These are phyloP conservation scores for Cantharis rufa DNA, from an alignment of 2,888 invertebrate genomes.

Conservation along the genomic window DNA sequence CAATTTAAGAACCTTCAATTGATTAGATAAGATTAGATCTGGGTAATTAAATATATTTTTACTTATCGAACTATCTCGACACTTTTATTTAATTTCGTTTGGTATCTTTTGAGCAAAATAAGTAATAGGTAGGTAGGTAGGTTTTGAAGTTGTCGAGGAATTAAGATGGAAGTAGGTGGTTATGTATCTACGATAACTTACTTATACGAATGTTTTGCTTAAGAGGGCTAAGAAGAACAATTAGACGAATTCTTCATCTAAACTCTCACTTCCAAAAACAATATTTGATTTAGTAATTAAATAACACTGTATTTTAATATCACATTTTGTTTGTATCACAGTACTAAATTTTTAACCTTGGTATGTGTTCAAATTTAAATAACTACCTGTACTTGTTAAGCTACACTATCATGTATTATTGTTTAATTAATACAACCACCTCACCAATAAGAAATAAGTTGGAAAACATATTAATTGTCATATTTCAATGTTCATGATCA, in stretches of 20 bases:
- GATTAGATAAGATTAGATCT: not conserved
- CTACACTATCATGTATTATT: not conserved
- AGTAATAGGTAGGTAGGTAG: not conserved
- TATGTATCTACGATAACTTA: not conserved
- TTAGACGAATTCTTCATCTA: not conserved
- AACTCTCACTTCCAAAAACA: not conserved
- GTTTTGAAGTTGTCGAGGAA: not conserved
- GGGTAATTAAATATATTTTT: not conserved
- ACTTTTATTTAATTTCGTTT: not conserved
- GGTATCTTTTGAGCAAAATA: not conserved
- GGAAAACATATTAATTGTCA: constrained; percentile 28
- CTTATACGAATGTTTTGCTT: not conserved
- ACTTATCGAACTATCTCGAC: not conserved
- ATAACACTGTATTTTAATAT: constrained; percentile 38
- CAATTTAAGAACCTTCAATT: not conserved
- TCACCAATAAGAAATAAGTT: constrained; percentile 13
- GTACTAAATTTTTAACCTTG: constrained; percentile 35
- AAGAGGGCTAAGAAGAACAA: not conserved
- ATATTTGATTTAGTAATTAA: constrained; percentile 13
- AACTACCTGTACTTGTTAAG: constrained; percentile 4
- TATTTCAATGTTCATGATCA: constrained; percentile 32
- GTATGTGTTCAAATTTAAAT: constrained; percentile 7
- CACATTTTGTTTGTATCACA: constrained; percentile 50
- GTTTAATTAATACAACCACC: constrained; percentile 14
- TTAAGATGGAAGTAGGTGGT: not conserved